Conservation (phyloP, 1,140 invertebrate genomes). For the Bombus haemorrhoidalis region DNA sequence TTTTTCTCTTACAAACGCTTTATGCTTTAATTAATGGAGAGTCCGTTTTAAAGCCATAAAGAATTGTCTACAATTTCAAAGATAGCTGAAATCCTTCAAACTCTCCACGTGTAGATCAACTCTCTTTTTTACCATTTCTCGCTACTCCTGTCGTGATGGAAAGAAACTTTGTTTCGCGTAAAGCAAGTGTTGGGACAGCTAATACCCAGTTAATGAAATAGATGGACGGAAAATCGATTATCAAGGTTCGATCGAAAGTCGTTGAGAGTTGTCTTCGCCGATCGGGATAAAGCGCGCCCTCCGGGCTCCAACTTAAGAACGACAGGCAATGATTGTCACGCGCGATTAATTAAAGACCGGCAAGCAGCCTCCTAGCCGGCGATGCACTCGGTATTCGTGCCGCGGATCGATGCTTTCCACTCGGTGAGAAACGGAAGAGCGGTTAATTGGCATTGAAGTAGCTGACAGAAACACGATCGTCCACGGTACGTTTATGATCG, state of each 20-base stretch:
- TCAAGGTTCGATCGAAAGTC: neutral
- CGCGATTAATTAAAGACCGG: slow-evolving; percentile 57
- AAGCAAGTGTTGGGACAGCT: no score
- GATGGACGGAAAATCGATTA: slow-evolving; percentile 10
- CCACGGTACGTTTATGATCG: slow-evolving; percentile 45
- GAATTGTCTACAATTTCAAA: neutral
- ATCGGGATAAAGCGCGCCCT: no score
- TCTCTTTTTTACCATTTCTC: neutral
- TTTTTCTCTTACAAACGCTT: neutral
- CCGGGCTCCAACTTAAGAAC: slow-evolving; percentile 27
- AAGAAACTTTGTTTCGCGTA: neutral
- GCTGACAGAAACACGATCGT: slow-evolving; percentile 62
- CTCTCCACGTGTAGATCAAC: neutral
- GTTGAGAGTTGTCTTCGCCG: neutral
- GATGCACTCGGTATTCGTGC: slow-evolving; percentile 19
- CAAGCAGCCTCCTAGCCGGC: slow-evolving; percentile 8
- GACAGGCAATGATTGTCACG: slow-evolving; percentile 50
- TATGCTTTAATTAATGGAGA: neutral
- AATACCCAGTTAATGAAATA: neutral
- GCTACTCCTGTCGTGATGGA: neutral
- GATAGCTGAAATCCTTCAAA: neutral
- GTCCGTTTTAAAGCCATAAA: neutral
- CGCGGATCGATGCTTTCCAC: slow-evolving; percentile 54
- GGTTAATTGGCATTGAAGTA: slow-evolving; percentile 61
- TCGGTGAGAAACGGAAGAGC: slow-evolving; percentile 55